Conservation (phyloP, 2,797 vertebrate genomes). For the Adrianichthys oophorus region DNA sequence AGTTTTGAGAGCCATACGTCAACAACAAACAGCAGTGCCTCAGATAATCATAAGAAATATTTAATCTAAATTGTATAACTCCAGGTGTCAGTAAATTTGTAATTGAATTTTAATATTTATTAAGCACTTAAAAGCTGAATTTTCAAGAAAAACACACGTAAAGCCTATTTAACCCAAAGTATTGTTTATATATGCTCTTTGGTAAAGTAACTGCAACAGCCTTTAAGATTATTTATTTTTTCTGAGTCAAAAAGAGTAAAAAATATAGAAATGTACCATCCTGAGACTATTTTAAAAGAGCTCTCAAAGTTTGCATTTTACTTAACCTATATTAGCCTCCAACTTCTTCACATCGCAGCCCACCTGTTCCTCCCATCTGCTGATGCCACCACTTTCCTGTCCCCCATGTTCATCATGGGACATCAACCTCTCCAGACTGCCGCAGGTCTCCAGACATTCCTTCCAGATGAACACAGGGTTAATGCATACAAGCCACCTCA, state of each 20-base stretch:
- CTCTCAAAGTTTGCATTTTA: constrained; percentile 50
- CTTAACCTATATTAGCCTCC: constrained; percentile 32
- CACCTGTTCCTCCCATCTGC: constrained; percentile 38
- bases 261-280: constrained; percentile 9
- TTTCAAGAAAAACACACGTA: constrained; percentile 61
- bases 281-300: constrained; percentile 37
- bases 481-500: constrained; percentile 43
- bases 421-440: constrained; percentile 67
- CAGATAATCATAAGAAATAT: constrained; percentile 69
- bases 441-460: constrained; percentile 75
- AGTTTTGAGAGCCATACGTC: constrained; percentile 57
- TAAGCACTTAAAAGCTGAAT: constrained; percentile 61
- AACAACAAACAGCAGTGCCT: constrained; percentile 75
- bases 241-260: constrained; percentile 27
- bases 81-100: constrained; percentile 70
- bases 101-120: constrained; percentile 72
- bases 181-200: constrained; percentile 71
- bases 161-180: constrained; percentile 68
- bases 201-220: constrained; percentile 59
- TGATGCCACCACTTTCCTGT: constrained; percentile 41
- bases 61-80: constrained; percentile 71
- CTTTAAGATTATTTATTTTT: constrained; percentile 50
- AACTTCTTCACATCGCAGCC: constrained; percentile 27
- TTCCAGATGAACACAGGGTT: constrained; percentile 73
- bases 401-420: constrained; percentile 33